Evolutionary conservation across 2,113 vertebrate species (phyloP), one percentile per base, ranked within the genome.

Genomic region (Tinamus guttatus): DNA sequence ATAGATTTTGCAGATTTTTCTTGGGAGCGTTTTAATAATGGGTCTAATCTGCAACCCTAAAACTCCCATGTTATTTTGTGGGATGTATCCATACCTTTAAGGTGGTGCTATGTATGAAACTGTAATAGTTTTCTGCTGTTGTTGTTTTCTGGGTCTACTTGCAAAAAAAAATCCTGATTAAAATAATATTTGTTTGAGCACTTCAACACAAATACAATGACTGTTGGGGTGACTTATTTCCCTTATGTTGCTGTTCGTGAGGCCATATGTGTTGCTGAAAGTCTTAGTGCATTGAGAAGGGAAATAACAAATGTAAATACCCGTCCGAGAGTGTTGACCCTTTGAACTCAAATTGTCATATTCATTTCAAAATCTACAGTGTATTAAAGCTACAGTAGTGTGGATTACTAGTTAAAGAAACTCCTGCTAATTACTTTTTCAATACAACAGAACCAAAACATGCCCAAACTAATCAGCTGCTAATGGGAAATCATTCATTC

Each of bases 371-470:
- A 85, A 88, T 81, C 40, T 76, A 90, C 56, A 22, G 77, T 76
- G 79, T 56, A 63, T 85, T 96, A 69, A 64, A 90, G 87, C 32
- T 95, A 45, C 86, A 89, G 80, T 84, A 86, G 67, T 86, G 38
- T 58, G 54, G 67, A 34, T 85, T 70, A 52, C 68, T 47, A 87
- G 51, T 52, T 56, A 38, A 68, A 81, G 56, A 51, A 62, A 20
- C 14, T 87, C 49, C 25, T 68, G 25, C 40, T 68, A 38, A 56
- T 85, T 7, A 11, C 64, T 71, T 69, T 47, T 65, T 24, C 16
- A 75, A 41, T 78, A 41, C 36, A 67, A 38, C 30, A 59, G 47
- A 71, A 79, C 30, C 34, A 71, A 90, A 88, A 2, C 3, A 6
- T 22, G 19, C 11, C 10, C 30, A 52, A 32, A 58, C 5, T 25